A percentile compares a stretch with the other conserved stretches of the same genome.
Conservation (phyloP, 2,888 invertebrate species). For the Tridacna crocea region DNA sequence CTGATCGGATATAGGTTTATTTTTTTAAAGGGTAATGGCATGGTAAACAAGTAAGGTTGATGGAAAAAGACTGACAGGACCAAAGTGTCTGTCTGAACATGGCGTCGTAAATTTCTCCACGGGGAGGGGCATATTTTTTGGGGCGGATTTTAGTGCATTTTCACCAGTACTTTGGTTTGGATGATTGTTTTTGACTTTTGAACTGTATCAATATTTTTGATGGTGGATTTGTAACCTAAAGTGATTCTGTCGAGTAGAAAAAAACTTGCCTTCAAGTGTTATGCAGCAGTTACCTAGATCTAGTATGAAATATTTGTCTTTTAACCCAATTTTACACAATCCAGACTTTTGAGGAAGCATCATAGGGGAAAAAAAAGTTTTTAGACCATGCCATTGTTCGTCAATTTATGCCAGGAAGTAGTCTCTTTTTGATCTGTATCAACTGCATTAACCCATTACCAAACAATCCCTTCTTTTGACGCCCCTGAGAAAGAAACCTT, state of each 20-base stretch:
- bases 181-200: not conserved
- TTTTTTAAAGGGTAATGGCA: not conserved
- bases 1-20: not conserved
- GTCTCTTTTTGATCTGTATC: too few relatives aligned
- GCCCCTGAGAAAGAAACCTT: not conserved
- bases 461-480: too few relatives aligned
- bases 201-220: not conserved
- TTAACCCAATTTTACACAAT: not conserved
- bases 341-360: too few relatives aligned
- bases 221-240: conserved; percentile 11
- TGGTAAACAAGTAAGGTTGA: not conserved
- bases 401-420: too few relatives aligned
- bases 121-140: not conserved
- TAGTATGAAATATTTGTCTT: not conserved
- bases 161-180: conserved; percentile 8
- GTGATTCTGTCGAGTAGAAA: not conserved
- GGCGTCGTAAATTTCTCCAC: conserved; percentile 1
- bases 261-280: not conserved
- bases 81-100: conserved; percentile 34
- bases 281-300: not conserved
- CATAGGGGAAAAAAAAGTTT: too few relatives aligned
- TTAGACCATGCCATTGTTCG: too few relatives aligned
- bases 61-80: conserved; percentile 30
- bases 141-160: conserved; percentile 32
- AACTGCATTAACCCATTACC: too few relatives aligned